Base-by-base conservation (phyloP, 2,888 invertebrate genomes). In the Tenthredo livida region DNA sequence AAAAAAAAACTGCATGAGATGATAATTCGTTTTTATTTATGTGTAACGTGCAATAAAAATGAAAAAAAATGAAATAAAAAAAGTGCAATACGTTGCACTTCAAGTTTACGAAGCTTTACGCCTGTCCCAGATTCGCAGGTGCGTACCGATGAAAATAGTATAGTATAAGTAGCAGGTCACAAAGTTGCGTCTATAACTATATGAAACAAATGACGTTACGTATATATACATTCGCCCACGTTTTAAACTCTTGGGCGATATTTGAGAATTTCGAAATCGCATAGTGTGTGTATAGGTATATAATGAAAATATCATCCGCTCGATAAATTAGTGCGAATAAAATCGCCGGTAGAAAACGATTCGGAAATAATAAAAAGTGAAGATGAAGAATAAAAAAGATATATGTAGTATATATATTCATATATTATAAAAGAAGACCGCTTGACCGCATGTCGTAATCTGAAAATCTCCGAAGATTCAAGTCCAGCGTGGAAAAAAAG, bases 111-210 rank as follows among this genome's bases (percentile, higher is more conserved):
- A 80, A 77, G 37, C 47, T 80, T 40, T 37, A 10, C 7, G 21
- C n/a, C 50, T 85, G 86, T 70, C 84, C 87, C 84, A 87, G 87
- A 88, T 87, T 85, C 86, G 85, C 87, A 88, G 88, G 87, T 88
- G 87, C 84, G 75, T 78, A n/a, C 43, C 21, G 40, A 43, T 21
- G 61, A 3, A 21, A 21, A 21, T 58, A 40, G 58, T 37, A 29
- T 43, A n/a, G n/a, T n/a, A 54, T 54, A 37, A 78, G 25, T 29
- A 33, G 61, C 43, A 85, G 65, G 21, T 58, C 21, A 40, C 43
- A 29, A 75, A 43, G 25, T 47, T 50, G 15, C 43, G 50, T 25
- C 12, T 21, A 33, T 29, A 37, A n/a, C 33, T n/a, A 78, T n/a
- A 78, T 37, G 78, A 78, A 78, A 78, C 54, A 37, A 58, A 54